Percentiles rank a stretch among this genome's conserved stretches.
Evolutionary conservation across 2,113 vertebrate species (phyloP).

Genomic region (Cheirogaleus medius): DNA sequence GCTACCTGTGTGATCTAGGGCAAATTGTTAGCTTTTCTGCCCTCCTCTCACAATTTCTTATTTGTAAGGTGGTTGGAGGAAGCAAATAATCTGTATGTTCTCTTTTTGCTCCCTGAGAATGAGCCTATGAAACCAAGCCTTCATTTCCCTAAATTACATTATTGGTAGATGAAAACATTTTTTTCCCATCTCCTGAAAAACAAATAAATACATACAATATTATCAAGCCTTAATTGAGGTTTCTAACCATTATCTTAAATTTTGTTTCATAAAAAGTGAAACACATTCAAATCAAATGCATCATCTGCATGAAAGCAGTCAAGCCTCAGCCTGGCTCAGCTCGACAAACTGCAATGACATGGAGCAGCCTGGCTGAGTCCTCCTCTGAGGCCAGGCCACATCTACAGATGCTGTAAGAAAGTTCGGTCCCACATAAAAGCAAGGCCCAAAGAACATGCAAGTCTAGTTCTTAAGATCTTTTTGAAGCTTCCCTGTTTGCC

Average conservation of each 20-base stretch:
- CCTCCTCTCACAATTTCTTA: not conserved
- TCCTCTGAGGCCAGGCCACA: not conserved
- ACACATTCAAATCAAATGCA: conserved; percentile 25
- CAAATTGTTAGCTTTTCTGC: not conserved
- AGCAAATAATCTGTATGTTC: not conserved
- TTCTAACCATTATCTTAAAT: conserved; percentile 8
- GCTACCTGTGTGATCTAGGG: not conserved
- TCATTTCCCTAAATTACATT: conserved; percentile 21
- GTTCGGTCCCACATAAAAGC: not conserved
- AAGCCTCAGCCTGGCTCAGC: not conserved
- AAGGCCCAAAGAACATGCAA: not conserved
- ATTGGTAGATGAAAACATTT: conserved; percentile 25
- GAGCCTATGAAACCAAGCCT: not conserved
- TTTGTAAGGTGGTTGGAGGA: not conserved
- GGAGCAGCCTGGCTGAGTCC: not conserved
- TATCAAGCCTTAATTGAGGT: not conserved
- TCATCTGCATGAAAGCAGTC: not conserved
- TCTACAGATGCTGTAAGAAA: not conserved
- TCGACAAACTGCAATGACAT: not conserved
- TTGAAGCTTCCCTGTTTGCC: not conserved
- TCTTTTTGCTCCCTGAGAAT: not conserved
- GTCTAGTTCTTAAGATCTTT: not conserved
- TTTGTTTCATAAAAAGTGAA: not conserved
- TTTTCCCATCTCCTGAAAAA: not conserved
- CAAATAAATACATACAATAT: not conserved